Evolutionary conservation across 1,140 invertebrate genomes (phyloP).

Genomic region (Bradysia coprophila): DNA sequence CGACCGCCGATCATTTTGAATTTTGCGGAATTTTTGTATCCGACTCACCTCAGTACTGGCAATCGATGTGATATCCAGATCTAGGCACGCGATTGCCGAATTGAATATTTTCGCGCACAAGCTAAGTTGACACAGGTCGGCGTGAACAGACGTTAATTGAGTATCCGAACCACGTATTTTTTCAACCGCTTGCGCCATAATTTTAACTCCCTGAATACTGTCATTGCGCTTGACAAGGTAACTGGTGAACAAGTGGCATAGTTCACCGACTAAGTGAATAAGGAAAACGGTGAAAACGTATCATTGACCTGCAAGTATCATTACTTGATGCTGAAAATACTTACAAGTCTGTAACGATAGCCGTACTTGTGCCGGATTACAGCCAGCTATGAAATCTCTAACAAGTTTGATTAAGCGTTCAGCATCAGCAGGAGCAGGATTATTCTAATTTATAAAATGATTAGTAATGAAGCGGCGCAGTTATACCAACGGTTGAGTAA

Average conservation of each 20-base stretch:
- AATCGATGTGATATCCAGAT: slow-evolving; percentile 83
- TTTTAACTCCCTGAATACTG: slow-evolving; percentile 62
- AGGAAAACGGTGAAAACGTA: no score
- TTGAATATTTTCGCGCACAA: slow-evolving; percentile 83
- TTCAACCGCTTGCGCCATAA: slow-evolving; percentile 66
- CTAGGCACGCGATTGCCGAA: slow-evolving; percentile 72
- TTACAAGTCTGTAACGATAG: slow-evolving; percentile 71
- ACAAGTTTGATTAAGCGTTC: slow-evolving; percentile 22
- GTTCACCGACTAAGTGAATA: slow-evolving; percentile 70
- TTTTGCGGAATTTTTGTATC: slow-evolving; percentile 2
- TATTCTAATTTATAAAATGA: no score
- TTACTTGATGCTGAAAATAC: slow-evolving; percentile 17
- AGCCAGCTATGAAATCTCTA: slow-evolving; percentile 64
- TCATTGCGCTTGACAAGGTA: slow-evolving; percentile 52
- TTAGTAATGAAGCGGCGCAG: background rate
- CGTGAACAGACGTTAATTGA: slow-evolving; percentile 84
- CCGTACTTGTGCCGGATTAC: slow-evolving; percentile 75
- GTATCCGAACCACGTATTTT: slow-evolving; percentile 76
- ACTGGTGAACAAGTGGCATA: slow-evolving; percentile 69
- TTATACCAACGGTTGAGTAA: background rate
- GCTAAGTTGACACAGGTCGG: slow-evolving; percentile 84
- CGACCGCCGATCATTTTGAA: background rate
- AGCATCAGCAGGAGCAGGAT: slow-evolving; percentile 17
- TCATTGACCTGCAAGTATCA: no score
- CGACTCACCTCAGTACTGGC: slow-evolving; percentile 47